Conservation (phyloP, 2,888 invertebrate genomes). For the Spodoptera littoralis region DNA sequence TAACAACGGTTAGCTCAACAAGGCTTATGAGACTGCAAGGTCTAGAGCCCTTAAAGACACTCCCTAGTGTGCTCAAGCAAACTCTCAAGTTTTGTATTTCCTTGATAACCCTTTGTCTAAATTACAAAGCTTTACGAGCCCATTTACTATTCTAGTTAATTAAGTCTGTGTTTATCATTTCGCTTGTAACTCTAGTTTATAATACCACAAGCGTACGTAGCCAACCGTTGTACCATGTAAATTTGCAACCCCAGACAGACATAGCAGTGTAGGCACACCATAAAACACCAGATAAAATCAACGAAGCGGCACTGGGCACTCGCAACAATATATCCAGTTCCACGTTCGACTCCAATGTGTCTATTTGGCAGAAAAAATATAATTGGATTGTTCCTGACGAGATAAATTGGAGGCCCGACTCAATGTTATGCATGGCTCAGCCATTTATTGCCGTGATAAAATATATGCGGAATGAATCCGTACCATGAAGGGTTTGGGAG, state of each 20-base stretch:
- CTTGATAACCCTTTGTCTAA: constrained; percentile 13
- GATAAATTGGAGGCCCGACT: constrained; percentile 77
- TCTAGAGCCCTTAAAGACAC: constrained; percentile 12
- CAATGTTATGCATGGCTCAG: constrained; percentile 66
- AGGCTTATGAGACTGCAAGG: constrained; percentile 20
- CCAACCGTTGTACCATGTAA: constrained; percentile 25
- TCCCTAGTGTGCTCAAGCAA: constrained; percentile 21
- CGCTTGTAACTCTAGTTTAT: constrained; percentile 8
- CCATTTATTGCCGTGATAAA: constrained; percentile 70
- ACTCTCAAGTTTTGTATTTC: constrained; percentile 24
- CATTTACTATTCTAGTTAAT: constrained; percentile 1
- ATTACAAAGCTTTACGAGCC: constrained; percentile 14
- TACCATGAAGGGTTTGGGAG: constrained; percentile 23
- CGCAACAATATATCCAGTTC: constrained; percentile 69
- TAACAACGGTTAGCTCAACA: constrained; percentile 18
- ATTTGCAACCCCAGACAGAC: constrained; percentile 38
- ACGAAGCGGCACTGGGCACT: constrained; percentile 54
- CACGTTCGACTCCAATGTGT: constrained; percentile 66
- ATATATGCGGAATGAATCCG: constrained; percentile 53
- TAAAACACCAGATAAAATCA: constrained; percentile 61
- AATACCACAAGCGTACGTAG: constrained; percentile 17
- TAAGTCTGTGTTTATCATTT: neutral
- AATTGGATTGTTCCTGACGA: constrained; percentile 83
- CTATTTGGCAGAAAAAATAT: constrained; percentile 82
- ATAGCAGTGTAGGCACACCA: constrained; percentile 46